Evolutionary conservation across 2,888 invertebrate species (phyloP), one percentile per base, ranked within the genome.

Genomic region (Xanthorhoe spadicearia): DNA sequence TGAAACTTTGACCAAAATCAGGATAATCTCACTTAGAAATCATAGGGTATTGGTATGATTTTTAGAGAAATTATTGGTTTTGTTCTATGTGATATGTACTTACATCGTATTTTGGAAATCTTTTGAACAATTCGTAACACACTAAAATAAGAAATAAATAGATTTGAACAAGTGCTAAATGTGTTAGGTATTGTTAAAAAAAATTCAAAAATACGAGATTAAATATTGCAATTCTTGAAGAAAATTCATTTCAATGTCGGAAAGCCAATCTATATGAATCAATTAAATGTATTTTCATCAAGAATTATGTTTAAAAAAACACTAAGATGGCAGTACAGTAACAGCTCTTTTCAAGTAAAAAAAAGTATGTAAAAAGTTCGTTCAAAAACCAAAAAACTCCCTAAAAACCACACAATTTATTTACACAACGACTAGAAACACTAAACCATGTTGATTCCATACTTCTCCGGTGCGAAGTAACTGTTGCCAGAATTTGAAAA

Each of bases 371-470:
- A 52, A 43, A 63, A 32, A 17, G 18, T 56, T 13, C 32, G 48
- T 66, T 49, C 60, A 32, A 58, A 70, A 69, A 73, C 61, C 72
- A 72, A 68, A 72, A 68, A 74, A 77, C 60, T 69, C 72, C 56
- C 71, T 55, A 64, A 50, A 72, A 74, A 56, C 35, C 60, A 57
- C 13, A 59, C 61, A 61, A 55, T 63, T 50, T 77, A 81, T 81
- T 66, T 78, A 83, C 76, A 71, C 49, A 81, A 77, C 76, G 87
- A 89, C 90, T 89, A 90, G 89, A 88, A 73, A 70, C 82, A 89
- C 89, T 93, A 93, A 78, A 93, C 93, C 93, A 93, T 93, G 83
- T 93, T 93, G 55, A 93, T 93, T 63, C 93, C 93, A 74, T 93
- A 93, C 67, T 93, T 93, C 71, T 93, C 93, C 3, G 93, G 92